Evolutionary conservation across 1,140 invertebrate species (phyloP).

Genomic region (Cepaea nemoralis): DNA sequence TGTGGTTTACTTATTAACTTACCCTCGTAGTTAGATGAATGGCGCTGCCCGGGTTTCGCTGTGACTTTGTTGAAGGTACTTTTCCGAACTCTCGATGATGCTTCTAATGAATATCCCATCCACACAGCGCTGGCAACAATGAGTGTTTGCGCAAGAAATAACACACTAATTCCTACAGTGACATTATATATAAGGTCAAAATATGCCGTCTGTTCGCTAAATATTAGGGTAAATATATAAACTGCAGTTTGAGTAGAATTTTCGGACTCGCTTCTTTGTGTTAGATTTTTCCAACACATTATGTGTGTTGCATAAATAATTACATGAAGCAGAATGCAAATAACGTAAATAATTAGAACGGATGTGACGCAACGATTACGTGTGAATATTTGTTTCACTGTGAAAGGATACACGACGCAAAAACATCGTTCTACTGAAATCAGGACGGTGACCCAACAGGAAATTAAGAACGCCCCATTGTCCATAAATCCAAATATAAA

Average conservation of each 20-base stretch:
- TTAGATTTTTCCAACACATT: not conserved
- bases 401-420: not conserved
- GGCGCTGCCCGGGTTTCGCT: too few relatives aligned
- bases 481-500: not conserved
- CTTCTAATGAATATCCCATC: not conserved
- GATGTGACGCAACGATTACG: not conserved
- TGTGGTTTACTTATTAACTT: too few relatives aligned
- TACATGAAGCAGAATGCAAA: not conserved
- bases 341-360: not conserved
- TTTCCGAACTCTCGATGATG: not conserved
- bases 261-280: too few relatives aligned
- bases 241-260: not conserved
- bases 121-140: not conserved
- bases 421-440: constrained; percentile 2
- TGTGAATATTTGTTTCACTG: not conserved
- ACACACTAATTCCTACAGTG: not conserved
- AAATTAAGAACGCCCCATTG: not conserved
- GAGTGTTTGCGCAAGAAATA: not conserved
- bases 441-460: not conserved
- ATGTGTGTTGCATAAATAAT: not conserved
- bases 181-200: not conserved
- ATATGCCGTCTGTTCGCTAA: not conserved
- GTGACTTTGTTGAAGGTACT: too few relatives aligned
- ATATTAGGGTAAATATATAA: not conserved
- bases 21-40: too few relatives aligned